Base-by-base conservation (phyloP, 2,888 invertebrate genomes). In the Phalera bucephala region DNA sequence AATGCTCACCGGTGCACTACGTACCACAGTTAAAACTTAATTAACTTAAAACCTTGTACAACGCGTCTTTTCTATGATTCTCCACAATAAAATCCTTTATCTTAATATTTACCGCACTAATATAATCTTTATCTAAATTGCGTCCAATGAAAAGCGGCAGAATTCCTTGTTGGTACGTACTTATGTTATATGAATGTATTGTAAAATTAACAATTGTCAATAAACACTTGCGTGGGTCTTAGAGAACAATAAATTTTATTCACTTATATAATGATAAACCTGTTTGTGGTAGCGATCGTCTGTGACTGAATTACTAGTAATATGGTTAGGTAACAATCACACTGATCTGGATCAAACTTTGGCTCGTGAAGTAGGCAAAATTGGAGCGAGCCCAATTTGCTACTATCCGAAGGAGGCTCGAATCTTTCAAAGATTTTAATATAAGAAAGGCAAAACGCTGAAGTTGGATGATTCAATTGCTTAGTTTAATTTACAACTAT, bases 301-400 rank as follows among this genome's bases (percentile, higher is more conserved):
- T 34, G 36, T 12, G 63, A 70, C 69, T 67, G 46, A 66, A 64
- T 43, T 43, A 54, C 40, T 29, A 40, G 33, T 41, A 20, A 33
- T 47, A 36, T 38, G 29, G 54, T 77, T 80, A 76, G 67, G 66
- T 79, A 79, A 76, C 61, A 47, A 43, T n/a, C n/a, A n/a, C n/a
- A 58, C 40, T 48, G n/a, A n/a, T n/a, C n/a, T n/a, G n/a, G 54
- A 44, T 50, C 55, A 64, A 37, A 51, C 48, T 62, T 81, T 83
- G 83, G 80, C 80, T 73, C 71, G 45, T 31, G 13, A 44, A 34
- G 40, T 52, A 41, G 31, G 33, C 44, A 51, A 56, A 64, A 55
- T 86, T 85, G 84, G 85, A 80, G 65, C 61, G 43, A 41, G 65
- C 76, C 82, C 85, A 85, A 84, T n/a, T n/a, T n/a, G n/a, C n/a